These are phyloP conservation scores for Masticophis lateralis DNA, from an alignment of 2,797 vertebrate genomes.

Conservation along the genomic window DNA sequence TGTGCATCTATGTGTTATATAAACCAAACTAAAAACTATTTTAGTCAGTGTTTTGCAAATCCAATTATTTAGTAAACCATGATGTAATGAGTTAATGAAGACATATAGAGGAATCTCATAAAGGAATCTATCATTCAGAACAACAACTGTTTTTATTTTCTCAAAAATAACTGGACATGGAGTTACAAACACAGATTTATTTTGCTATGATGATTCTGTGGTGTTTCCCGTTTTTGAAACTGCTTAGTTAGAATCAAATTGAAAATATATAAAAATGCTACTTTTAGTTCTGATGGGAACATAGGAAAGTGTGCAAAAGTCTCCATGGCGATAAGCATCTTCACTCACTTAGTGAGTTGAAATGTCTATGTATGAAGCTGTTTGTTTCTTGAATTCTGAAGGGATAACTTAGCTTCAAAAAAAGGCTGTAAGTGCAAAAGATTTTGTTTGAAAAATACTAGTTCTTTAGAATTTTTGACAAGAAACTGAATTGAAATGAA, in stretches of 20 bases:
- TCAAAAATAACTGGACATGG: not conserved
- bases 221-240: not conserved
- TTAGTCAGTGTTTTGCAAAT: not conserved
- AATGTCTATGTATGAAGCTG: not conserved
- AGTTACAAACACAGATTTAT: not conserved
- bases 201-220: not conserved
- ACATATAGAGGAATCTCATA: not conserved
- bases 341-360: not conserved
- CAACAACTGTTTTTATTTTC: not conserved
- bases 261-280: not conserved
- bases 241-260: not conserved
- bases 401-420: not conserved
- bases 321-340: constrained; percentile 8
- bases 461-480: not conserved
- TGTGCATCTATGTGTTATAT: not conserved
- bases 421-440: not conserved
- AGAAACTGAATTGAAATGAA: not conserved
- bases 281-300: not conserved
- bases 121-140: not conserved
- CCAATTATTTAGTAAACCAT: not conserved
- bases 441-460: not conserved
- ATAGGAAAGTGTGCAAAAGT: constrained; percentile 12
- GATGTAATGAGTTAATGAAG: not conserved
- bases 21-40: not conserved
- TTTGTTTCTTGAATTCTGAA: constrained; percentile 4